Evolutionary conservation across 2,888 invertebrate species (phyloP), one percentile per base, ranked within the genome.

Genomic region (Electrophaes corylata): DNA sequence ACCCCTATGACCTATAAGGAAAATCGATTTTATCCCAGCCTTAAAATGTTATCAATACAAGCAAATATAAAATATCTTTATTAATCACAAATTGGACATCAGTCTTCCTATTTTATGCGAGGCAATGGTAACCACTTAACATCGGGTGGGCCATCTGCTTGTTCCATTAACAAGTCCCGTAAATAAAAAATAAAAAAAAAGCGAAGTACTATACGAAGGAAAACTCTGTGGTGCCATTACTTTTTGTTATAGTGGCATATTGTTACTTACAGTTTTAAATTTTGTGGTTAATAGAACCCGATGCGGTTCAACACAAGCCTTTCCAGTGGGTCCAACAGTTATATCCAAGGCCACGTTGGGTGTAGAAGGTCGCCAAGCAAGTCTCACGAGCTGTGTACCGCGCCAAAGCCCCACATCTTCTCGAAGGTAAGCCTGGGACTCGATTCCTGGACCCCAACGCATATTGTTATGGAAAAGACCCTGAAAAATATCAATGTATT

Each of bases 361-460:
- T 0, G 76, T 58, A 0, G 65, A 18, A 0, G 88, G 89, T 4
- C 69, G 62, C 88, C 91, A 91, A 4, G 85, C 69, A 10, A 93
- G 73, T 20, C 93, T 78, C 0, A 92, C 69, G 23, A 94, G 79
- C 57, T 84, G 83, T 1, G 67, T 75, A 0, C 91, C 92, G 3
- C 84, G 69, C 94, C 94, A 94, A 10, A 94, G 69, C 0, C 94
- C 94, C 0, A 94, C 93, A 67, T 93, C 89, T 65, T 92, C 92
- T 4, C 65, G 75, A 0, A 87, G 80, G 62, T 84, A 72, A 0
- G 84, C 62, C 54, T 91, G 76, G 0, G 88, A 85, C 41, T 90
- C 82, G 8, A 93, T 75, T 0, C 94, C 94, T 0, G 94, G 94
- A 31, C 94, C 94, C 80, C 89, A 93, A 16, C 93, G 88, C 8